Base-by-base conservation (phyloP, 2,888 invertebrate genomes). In the Leistus spinibarbis region DNA sequence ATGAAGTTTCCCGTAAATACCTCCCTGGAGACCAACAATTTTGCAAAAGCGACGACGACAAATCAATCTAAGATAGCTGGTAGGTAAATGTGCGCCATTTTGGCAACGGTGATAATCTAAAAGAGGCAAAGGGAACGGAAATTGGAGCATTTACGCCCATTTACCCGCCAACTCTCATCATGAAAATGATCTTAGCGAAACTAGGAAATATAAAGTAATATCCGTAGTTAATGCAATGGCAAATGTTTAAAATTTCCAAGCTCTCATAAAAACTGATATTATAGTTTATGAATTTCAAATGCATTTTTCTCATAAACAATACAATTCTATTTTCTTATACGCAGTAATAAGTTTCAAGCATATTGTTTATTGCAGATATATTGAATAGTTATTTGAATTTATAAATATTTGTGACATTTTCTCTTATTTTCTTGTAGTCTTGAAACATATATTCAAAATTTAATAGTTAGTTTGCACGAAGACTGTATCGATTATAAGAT, bases 1-100 rank as follows among this genome's bases (percentile, higher is more conserved):
- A 40, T 40, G 40, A 40, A 40, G 40, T 40, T 40, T 13, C 13
- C 40, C 4, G 40, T 40, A 40, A 40, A 70, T 40, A 60, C 63
- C 23, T 54, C 71, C 65, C 71, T 17, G 56, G 54, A 71, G 57
- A 54, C 23, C 23, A 27, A 71, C 71, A 71, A 65, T 71, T 71
- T 71, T 24, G 71, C 63, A 54, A 71, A 24, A 40, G 40, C 13
- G 40, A 40, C 40, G 54, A 71, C 54, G 71, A 71, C 65, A 71
- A 71, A 71, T 71, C 71, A 65, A 71, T 71, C 71, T 40, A 40
- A 40, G 40, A 40, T 40, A 40, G 40, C 40, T 40, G 10, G 40
- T 40, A 40, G 40, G 40, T 40, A 40, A 40, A 40, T 40, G 40
- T 7, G 40, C 40, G 7, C 40, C 40, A 40, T 40, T 40, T 40